Evolutionary conservation across 2,797 vertebrate species (phyloP), one percentile per base, ranked within the genome.

Genomic region (Sebastes itinus): DNA sequence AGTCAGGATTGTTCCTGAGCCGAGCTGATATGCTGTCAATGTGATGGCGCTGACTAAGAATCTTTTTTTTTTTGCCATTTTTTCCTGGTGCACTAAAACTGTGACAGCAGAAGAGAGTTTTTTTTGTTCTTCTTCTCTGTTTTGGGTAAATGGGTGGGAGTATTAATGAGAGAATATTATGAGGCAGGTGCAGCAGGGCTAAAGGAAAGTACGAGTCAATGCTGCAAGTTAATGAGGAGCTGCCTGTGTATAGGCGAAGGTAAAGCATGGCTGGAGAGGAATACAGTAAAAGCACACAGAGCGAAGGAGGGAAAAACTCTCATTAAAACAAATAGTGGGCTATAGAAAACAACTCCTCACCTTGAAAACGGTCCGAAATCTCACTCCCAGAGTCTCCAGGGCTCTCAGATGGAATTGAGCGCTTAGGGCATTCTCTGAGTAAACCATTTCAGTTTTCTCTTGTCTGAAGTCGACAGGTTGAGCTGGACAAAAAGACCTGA

Each of bases 381-480:
- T 69, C 59, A 67, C 67, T 84, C 78, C 46, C 8, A 1, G 33
- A 61, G 63, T 88, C 87, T 87, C 88, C 78, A 33, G 72, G 84
- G 87, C 64, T 73, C 79, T 81, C 52, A 2, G 75, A 33, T 78
- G 85, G 84, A 88, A 90, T 86, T 76, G 88, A 88, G 77, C 62
- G 65, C 92, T 92, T n/a, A 58, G 86, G 91, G 90, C 89, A 56
- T 91, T 87, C 83, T 92, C 88, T 59, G 80, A 90, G 88, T 92
- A 89, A 94, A 93, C 82, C 85, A 63, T 92, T 84, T 89, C 89
- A 86, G 75, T 88, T 90, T 91, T 91, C 87, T 92, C 86, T 83
- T 77, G 86, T 92, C 88, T 92, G 87, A 90, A 91, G 90, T 89
- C 65, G 89, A 91, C 92, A 92, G 89, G 84, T 92, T 82, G 88